Base-by-base conservation (phyloP, 2,888 invertebrate species). In the Dicyrtoma fusca region DNA sequence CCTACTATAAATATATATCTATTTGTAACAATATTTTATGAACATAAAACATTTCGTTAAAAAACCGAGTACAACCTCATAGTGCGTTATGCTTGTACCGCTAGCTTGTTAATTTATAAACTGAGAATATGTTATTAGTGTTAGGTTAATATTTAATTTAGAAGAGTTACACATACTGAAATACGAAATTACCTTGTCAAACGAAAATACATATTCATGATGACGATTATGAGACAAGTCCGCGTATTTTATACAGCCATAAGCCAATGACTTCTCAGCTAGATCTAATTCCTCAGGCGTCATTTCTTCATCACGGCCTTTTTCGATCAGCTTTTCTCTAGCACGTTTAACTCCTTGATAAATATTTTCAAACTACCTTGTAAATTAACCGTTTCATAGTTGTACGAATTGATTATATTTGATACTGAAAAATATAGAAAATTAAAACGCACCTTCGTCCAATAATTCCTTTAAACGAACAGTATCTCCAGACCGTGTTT, bases 211-310 rank as follows among this genome's bases (percentile, higher is more conserved):
- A 83, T 99, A 99, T 82, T 98, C 98, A 83, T 93, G 92, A 71
- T 89, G 89, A 75, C 97, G 88, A 83, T 96, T 96, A 82, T 97
- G 96, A 14, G 92, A 92, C 62, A 99, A 87, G 86, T 99, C 99
- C 4, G 98, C 92, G 84, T 99, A 99, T 84, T 97, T 99, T 72
- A 99, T 96, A 83, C 99, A 99, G 4, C 98, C 97, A 84, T 96
- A 98, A 0, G 98, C 98, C 0, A 99, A 89, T 0, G 97, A 91
- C 85, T 94, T 91, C 84, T 94, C 92, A 0, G 96, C 96, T 62
- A 86, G 84, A 81, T 88, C 88, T 44, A 98, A 84, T 84, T 98
- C 97, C 77, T 92, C 90, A 0, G 88, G 84, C 0, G 89, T 90
- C 62, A 98, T 85, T 66, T 92, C 90, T 83, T 92, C 89, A 80